Conservation (phyloP, 2,888 invertebrate genomes). For the Aplocera efformata region DNA sequence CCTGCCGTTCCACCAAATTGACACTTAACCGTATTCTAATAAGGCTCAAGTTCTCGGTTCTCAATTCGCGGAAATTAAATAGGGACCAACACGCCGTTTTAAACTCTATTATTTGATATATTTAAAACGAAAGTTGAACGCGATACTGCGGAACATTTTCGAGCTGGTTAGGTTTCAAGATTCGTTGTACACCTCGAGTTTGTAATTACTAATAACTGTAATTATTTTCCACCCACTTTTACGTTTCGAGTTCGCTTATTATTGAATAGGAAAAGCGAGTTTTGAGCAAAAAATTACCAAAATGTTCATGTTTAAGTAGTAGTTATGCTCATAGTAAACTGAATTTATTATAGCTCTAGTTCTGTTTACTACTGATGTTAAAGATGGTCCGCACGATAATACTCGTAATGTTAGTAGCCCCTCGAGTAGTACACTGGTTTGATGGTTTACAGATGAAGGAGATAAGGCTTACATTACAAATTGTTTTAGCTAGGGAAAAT, state of each 20-base stretch:
- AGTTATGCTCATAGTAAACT: no score
- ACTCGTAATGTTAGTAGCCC: slow-evolving; percentile 12
- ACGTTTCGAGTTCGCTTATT: slow-evolving; percentile 36
- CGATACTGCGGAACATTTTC: slow-evolving; percentile 40
- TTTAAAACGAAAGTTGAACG: slow-evolving; percentile 37
- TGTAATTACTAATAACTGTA: slow-evolving; percentile 62
- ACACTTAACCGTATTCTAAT: slow-evolving; percentile 41
- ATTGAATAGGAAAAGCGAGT: slow-evolving; percentile 31
- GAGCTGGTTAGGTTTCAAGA: slow-evolving; percentile 54
- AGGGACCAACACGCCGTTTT: slow-evolving; percentile 37
- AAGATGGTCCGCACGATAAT: slow-evolving; percentile 23
- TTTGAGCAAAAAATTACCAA: slow-evolving; percentile 18
- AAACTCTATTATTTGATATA: slow-evolving; percentile 38
- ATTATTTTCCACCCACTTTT: slow-evolving; percentile 51
- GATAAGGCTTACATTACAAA: slow-evolving; percentile 19
- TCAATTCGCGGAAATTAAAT: slow-evolving; percentile 40
- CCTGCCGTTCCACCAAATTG: slow-evolving; percentile 38
- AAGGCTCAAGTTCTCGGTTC: slow-evolving; percentile 45
- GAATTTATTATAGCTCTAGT: slow-evolving; percentile 20
- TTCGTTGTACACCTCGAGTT: slow-evolving; percentile 55
- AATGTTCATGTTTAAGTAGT: no score
- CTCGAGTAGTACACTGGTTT: slow-evolving; percentile 20
- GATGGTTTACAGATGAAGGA: slow-evolving; percentile 22
- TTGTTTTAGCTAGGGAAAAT: slow-evolving; percentile 17
- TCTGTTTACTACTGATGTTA: slow-evolving; percentile 17